Evolutionary conservation across 2,888 invertebrate species (phyloP), one percentile per base, ranked within the genome.

Genomic region (Conistra vaccinii): DNA sequence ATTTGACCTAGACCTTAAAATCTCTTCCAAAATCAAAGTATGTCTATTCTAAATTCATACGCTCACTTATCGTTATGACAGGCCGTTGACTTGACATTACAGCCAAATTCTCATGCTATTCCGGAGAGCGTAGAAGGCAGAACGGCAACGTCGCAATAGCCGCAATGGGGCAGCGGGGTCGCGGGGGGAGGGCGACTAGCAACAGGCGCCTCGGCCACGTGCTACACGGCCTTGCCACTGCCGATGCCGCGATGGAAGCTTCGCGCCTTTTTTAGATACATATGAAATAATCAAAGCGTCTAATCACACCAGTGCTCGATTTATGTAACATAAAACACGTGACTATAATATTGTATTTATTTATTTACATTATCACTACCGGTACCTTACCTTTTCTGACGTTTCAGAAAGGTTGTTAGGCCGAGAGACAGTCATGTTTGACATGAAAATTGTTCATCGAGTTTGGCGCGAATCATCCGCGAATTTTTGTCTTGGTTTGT

Each of bases 181-280:
- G 85, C 85, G 80, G 87, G 87, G 88, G 89, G 89, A 85, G 86
- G 87, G 87, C 89, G 85, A 90, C 86, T 95, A 96, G 96, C 95
- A 96, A 95, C 96, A 96, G 95, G 95, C 95, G 95, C 93, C 93
- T 89, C 83, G 77, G 89, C 94, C 95, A 96, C 96, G 96, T 95
- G 95, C 92, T 93, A 85, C 74, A 87, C 93, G 95, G 94, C 96
- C 96, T 96, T 96, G 96, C 95, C 93, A 92, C 92, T 91, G 90
- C 89, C 89, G 89, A 89, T 91, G 90, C 89, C 89, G 89, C 89
- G 85, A 88, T 93, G 89, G 93, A 93, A 93, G 93, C 94, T 94
- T 95, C 94, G 95, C 95, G 94, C 95, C 94, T 94, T 95, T 94
- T 95, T 94, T 92, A 94, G 92, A 92, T 92, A 66, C n/a, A 93